phyloP scores from a whole-genome alignment of 2,113 vertebrate species.

The Crotophaga sulcirostris region DNA sequence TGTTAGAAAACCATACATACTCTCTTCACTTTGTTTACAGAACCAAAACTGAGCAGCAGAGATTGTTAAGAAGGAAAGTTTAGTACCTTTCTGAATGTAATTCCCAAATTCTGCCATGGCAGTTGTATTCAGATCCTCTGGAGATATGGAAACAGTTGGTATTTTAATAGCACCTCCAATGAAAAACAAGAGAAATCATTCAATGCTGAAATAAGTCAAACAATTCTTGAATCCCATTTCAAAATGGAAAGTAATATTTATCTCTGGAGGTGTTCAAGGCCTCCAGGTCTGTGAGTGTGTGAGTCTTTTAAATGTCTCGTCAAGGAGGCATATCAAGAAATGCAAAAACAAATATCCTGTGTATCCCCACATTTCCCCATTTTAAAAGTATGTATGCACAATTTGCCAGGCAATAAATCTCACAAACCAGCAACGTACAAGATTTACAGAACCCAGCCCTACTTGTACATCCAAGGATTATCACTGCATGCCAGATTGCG shows the following conservation, averaged over 20 bases:
- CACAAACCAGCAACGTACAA: too few relatives aligned
- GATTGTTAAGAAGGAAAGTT: neutral
- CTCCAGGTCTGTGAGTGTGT: too few relatives aligned
- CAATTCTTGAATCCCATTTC: neutral
- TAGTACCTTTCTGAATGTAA: constrained; percentile 83
- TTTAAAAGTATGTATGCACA: too few relatives aligned
- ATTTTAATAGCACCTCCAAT: constrained; percentile 86
- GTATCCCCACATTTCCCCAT: too few relatives aligned
- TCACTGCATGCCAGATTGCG: too few relatives aligned
- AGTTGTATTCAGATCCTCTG: constrained; percentile 77
- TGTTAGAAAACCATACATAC: neutral
- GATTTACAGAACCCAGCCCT: too few relatives aligned
- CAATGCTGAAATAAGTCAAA: neutral
- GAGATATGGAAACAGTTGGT: constrained; percentile 83
- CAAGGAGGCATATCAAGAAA: too few relatives aligned
- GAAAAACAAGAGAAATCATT: neutral
- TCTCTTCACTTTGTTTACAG: neutral
- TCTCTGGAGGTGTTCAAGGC: too few relatives aligned
- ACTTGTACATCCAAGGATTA: too few relatives aligned
- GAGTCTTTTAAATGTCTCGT: too few relatives aligned
- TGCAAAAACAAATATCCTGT: too few relatives aligned
- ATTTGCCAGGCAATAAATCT: too few relatives aligned
- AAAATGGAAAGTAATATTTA: neutral
- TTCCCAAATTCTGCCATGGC: constrained; percentile 84
- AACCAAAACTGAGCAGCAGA: neutral